Percentiles rank a stretch among this genome's conserved stretches.
phyloP scores from a whole-genome alignment of 2,113 vertebrate species.

The Calidris pygmaea region DNA sequence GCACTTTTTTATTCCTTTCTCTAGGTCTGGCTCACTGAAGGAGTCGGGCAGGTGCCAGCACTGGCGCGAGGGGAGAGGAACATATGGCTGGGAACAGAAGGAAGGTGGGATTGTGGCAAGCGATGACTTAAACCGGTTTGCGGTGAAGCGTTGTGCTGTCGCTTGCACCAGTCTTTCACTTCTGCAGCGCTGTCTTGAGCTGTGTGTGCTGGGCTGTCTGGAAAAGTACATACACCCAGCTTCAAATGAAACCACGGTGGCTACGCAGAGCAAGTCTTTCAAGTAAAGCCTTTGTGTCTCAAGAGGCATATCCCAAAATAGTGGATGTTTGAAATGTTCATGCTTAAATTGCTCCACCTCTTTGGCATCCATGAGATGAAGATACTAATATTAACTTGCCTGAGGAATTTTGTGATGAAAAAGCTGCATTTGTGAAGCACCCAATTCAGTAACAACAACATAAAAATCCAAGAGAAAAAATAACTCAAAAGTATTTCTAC shows the following conservation, averaged over 20 bases:
- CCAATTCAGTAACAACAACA: background rate
- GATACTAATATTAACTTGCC: background rate
- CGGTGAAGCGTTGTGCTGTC: background rate
- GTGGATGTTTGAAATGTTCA: background rate
- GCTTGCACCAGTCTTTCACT: background rate
- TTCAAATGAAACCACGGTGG: background rate
- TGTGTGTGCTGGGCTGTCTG: background rate
- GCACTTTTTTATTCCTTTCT: background rate
- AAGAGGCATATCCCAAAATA: background rate
- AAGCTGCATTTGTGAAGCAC: background rate
- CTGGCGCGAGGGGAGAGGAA: background rate
- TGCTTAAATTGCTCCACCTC: background rate
- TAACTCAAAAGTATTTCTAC: background rate
- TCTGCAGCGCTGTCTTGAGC: background rate
- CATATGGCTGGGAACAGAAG: conserved; percentile 17
- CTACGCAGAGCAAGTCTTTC: background rate
- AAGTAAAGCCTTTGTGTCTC: background rate
- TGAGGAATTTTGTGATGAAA: background rate
- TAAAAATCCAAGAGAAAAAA: background rate
- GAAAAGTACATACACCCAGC: background rate
- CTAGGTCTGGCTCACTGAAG: background rate
- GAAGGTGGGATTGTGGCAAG: background rate
- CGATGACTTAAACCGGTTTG: background rate
- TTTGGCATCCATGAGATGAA: background rate
- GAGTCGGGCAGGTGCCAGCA: background rate